Base-by-base conservation (phyloP, 2,888 invertebrate genomes). In the Limnephilus auricula region DNA sequence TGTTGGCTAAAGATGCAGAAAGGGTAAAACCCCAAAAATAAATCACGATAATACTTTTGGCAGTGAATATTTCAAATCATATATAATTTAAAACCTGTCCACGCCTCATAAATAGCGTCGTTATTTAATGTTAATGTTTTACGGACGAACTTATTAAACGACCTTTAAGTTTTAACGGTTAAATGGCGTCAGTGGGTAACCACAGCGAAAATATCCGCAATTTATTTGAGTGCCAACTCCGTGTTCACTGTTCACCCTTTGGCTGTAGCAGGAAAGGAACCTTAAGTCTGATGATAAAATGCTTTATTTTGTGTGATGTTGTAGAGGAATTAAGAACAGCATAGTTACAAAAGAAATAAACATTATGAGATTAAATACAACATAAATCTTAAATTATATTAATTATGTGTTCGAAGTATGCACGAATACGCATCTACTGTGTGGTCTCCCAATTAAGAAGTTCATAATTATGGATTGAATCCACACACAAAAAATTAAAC, bases 151-250 rank as follows among this genome's bases (percentile, higher is more conserved):
- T 65, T 65, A 65, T 65, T n/a, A 65, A 65, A 65, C 65, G 6
- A n/a, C 65, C n/a, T 65, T 25, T n/a, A 65, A 65, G 25, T 65
- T 65, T 65, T 65, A 65, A 65, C 25, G 65, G 65, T 65, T 65
- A 25, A 65, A 65, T 65, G 65, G 65, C 65, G 25, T 45, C 45
- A 4, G 45, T 25, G 25, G n/a, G 65, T 65, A 65, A 5, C 25
- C 34, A 25, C 34, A 5, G 34, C 82, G 82, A 34, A 82, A 82
- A 82, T 82, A 37, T 37, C 82, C 82, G 34, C 82, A 32, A 82
- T 82, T 82, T 82, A 82, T 82, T 82, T 82, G 82, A 25, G 82
- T 82, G 82, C 82, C 82, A 82, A 82, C 82, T 82, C 82, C 34
- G 82, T 37, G 34, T 82, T 65, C 65, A 65, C 65, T n/a, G 34